Conservation (phyloP, 2,888 invertebrate genomes). For the Tetropium fuscum region DNA sequence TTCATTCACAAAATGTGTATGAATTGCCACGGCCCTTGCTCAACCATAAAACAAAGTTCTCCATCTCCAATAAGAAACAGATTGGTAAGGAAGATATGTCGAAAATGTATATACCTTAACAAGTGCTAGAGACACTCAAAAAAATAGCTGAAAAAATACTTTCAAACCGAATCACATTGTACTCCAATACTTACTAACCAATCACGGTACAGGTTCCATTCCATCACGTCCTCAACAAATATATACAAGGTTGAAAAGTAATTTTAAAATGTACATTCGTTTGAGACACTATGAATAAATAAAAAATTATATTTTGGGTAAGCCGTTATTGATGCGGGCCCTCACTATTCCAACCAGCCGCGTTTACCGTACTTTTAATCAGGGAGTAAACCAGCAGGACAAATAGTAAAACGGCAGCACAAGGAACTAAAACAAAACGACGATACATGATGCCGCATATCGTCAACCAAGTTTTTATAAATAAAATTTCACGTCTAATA, state of each 20-base stretch:
- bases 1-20: too few species aligned
- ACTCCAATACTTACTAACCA: conserved; percentile 31
- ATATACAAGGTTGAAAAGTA: conserved; percentile 39
- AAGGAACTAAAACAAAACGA: conserved; percentile 1
- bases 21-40: too few species aligned
- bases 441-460: too few species aligned
- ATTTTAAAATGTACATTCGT: conserved; percentile 2
- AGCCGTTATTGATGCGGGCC: not conserved
- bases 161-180: conserved; percentile 45
- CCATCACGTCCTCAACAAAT: conserved; percentile 43
- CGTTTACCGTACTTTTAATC: too few species aligned
- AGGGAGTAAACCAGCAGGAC: not conserved
- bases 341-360: not conserved
- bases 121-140: conserved; percentile 41
- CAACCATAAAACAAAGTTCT: not conserved
- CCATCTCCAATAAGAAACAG: conserved; percentile 15
- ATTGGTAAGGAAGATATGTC: conserved; percentile 41
- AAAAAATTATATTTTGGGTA: conserved; percentile 5
- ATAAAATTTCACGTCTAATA: too few species aligned
- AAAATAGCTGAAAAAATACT: conserved; percentile 46
- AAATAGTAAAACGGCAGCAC: not conserved
- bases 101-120: conserved; percentile 39
- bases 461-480: too few species aligned
- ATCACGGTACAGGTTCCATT: conserved; percentile 39
- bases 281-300: conserved; percentile 3